Evolutionary conservation across 2,888 invertebrate species (phyloP).

Genomic region (Anthophora plumipes): DNA sequence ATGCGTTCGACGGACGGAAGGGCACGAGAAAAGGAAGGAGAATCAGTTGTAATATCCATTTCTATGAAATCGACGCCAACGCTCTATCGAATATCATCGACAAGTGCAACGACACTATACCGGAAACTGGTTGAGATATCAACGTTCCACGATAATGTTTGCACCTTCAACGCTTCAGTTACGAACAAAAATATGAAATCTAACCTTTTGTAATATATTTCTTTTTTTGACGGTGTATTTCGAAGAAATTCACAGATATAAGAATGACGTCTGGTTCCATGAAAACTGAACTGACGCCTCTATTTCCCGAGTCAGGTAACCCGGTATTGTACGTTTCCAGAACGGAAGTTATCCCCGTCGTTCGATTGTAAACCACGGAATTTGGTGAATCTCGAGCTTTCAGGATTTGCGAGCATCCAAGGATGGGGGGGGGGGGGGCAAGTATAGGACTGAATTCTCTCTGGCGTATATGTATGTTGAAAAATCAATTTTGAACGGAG

Average conservation of each 20-base stretch:
- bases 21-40: neutral
- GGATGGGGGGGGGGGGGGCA: neutral
- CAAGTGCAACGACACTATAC: slow-evolving; percentile 7
- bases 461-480: slow-evolving; percentile 31
- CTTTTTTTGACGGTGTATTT: neutral
- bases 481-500: slow-evolving; percentile 50
- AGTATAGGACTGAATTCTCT: slow-evolving; percentile 28
- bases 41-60: slow-evolving; percentile 31
- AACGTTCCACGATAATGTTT: neutral
- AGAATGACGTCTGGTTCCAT: slow-evolving; percentile 25
- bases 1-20: no score
- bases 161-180: neutral
- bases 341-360: slow-evolving; percentile 17
- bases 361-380: slow-evolving; percentile 29
- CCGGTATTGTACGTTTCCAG: slow-evolving; percentile 1
- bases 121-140: slow-evolving; percentile 1
- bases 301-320: slow-evolving; percentile 31
- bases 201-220: neutral
- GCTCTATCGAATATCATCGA: slow-evolving; percentile 6
- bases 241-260: neutral
- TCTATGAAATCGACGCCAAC: slow-evolving; percentile 21
- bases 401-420: slow-evolving; percentile 25
- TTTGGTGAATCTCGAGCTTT: slow-evolving; percentile 34
- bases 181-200: neutral
- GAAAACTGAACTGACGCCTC: slow-evolving; percentile 32